Conservation (phyloP, 2,888 invertebrate species). For the Heliconius aoede region DNA sequence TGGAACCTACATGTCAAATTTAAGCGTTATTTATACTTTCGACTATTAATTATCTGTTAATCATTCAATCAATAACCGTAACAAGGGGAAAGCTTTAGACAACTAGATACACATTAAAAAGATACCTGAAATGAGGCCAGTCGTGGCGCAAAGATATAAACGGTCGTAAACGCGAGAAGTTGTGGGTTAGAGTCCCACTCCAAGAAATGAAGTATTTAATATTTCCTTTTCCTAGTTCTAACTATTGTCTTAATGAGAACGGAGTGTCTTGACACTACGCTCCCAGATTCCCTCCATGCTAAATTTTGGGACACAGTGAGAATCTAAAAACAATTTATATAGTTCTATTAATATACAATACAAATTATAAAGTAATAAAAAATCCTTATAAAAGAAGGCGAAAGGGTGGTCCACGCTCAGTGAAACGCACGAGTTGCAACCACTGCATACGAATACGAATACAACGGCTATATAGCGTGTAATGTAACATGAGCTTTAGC, state of each 20-base stretch:
- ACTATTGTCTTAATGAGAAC: neutral
- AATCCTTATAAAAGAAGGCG: slow-evolving; percentile 46
- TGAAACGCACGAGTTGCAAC: slow-evolving; percentile 61
- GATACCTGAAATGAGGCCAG: no score
- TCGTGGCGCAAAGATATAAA: no score
- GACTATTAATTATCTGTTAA: no score
- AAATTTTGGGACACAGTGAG: neutral
- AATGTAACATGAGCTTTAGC: slow-evolving; percentile 74
- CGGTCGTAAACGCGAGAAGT: no score
- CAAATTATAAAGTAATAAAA: neutral
- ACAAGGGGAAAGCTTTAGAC: no score
- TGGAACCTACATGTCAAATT: no score
- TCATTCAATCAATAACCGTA: no score
- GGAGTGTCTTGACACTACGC: neutral
- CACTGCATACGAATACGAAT: slow-evolving; percentile 61
- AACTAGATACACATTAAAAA: no score
- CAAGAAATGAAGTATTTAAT: neutral
- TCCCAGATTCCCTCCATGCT: neutral
- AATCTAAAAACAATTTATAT: neutral
- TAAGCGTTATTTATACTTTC: no score
- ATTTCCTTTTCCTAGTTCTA: no score
- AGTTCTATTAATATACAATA: neutral
- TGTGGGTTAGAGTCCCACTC: neutral
- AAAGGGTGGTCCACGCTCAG: slow-evolving; percentile 71
- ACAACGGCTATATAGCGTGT: slow-evolving; percentile 51